Percentiles rank a stretch among this genome's conserved stretches.
phyloP scores from a whole-genome alignment of 2,888 invertebrate species.

The Apodemia duryi region DNA sequence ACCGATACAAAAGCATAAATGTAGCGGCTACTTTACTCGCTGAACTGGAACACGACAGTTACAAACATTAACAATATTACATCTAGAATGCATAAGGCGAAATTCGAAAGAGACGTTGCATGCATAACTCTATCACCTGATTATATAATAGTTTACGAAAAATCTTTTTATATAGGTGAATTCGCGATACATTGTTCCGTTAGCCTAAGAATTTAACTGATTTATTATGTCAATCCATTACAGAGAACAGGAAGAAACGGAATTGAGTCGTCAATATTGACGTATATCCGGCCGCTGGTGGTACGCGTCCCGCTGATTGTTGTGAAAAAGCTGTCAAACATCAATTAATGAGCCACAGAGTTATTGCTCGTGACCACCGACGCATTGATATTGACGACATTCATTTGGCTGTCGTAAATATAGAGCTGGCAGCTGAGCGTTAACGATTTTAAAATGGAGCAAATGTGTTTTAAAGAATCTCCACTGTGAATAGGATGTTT shows the following conservation, averaged over 20 bases:
- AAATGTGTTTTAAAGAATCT: slow-evolving; percentile 2
- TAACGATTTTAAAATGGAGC: slow-evolving; percentile 8
- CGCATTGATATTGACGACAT: slow-evolving; percentile 23
- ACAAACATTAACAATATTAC: no score
- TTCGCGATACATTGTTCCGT: no score
- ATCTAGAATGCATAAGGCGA: no score
- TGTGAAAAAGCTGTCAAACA: slow-evolving; percentile 68
- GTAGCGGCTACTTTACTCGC: no score
- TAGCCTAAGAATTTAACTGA: not conserved
- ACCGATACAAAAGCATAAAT: no score
- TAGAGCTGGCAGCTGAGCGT: slow-evolving; percentile 13
- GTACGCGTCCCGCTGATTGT: slow-evolving; percentile 66
- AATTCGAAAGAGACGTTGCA: no score
- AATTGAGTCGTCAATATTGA: slow-evolving; percentile 65
- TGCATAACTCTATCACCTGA: no score
- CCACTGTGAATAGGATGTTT: not conserved
- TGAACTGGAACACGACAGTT: no score
- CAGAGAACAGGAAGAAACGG: slow-evolving; percentile 47
- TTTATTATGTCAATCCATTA: not conserved
- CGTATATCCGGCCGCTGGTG: slow-evolving; percentile 53
- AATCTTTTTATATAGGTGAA: no score
- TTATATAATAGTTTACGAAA: no score
- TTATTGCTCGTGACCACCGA: slow-evolving; percentile 47
- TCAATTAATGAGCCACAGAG: slow-evolving; percentile 59
- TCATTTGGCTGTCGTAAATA: not conserved